Conservation (phyloP, 2,797 vertebrate genomes). For the Taeniopygia guttata region DNA sequence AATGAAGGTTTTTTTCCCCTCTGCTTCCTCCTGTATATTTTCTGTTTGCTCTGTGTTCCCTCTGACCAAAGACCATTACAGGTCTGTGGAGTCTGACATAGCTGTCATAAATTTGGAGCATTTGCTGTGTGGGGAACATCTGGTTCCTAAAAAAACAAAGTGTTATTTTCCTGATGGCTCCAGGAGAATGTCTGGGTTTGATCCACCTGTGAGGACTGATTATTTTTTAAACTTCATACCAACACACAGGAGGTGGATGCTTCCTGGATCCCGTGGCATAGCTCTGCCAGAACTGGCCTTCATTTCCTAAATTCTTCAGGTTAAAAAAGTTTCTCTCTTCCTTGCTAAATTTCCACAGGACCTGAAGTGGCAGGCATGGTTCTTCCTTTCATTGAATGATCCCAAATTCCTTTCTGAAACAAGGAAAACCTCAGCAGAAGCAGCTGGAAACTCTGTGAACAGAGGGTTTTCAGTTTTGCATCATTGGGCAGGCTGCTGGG, state of each 20-base stretch:
- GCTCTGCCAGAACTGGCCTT: background rate
- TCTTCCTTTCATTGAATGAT: background rate
- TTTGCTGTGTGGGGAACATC: constrained; percentile 20
- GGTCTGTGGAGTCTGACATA: background rate
- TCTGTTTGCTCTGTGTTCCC: background rate
- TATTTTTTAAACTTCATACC: constrained; percentile 38
- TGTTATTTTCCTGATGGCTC: constrained; percentile 4
- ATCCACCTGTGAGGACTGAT: constrained; percentile 38
- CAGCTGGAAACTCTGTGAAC: background rate
- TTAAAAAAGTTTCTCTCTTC: background rate
- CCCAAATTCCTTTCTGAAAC: background rate
- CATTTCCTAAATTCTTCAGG: constrained; percentile 2
- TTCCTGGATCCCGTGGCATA: background rate
- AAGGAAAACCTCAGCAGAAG: background rate
- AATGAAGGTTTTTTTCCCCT: background rate
- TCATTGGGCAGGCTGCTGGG: background rate
- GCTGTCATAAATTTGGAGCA: background rate
- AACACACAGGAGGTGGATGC: background rate
- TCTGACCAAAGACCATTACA: background rate
- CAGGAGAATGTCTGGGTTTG: constrained; percentile 8
- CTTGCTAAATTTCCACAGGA: background rate
- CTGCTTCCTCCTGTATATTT: background rate
- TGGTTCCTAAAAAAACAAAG: constrained; percentile 1
- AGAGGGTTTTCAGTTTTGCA: background rate
- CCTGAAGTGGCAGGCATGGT: background rate